Evolutionary conservation across 2,888 invertebrate species (phyloP).

Genomic region (Orthosia cruda): DNA sequence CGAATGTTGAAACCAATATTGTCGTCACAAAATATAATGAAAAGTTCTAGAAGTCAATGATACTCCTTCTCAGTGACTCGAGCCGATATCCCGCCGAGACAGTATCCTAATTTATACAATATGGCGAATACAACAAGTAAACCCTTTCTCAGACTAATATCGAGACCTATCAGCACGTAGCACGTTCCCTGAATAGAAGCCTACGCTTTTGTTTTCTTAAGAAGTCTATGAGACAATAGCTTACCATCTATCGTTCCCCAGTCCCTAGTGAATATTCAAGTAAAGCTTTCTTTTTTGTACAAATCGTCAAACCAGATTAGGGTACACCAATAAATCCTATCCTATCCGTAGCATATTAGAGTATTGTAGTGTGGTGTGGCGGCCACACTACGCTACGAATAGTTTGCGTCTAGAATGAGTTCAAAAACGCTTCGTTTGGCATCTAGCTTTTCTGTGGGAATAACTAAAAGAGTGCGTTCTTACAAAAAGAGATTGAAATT

Average conservation of each 20-base stretch:
- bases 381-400: no score
- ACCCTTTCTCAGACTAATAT: conserved; percentile 43
- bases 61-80: neutral
- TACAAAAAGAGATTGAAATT: no score
- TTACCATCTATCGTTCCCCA: conserved; percentile 18
- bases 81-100: conserved; percentile 4
- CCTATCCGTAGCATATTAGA: no score
- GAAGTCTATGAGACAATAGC: conserved; percentile 37
- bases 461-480: no score
- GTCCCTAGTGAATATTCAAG: conserved; percentile 40
- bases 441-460: no score
- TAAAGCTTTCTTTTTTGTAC: conserved; percentile 46
- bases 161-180: conserved; percentile 33
- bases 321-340: no score
- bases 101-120: conserved; percentile 36
- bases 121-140: conserved; percentile 40
- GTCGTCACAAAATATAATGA: neutral
- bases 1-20: conserved; percentile 6
- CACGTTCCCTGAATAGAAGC: no score
- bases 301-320: conserved; percentile 53
- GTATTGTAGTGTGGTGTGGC: no score
- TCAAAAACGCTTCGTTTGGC: no score
- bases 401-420: no score
- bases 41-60: conserved; percentile 3
- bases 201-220: conserved; percentile 40